Conservation (phyloP, 2,797 vertebrate genomes). For the Hafferia zeledoni region DNA sequence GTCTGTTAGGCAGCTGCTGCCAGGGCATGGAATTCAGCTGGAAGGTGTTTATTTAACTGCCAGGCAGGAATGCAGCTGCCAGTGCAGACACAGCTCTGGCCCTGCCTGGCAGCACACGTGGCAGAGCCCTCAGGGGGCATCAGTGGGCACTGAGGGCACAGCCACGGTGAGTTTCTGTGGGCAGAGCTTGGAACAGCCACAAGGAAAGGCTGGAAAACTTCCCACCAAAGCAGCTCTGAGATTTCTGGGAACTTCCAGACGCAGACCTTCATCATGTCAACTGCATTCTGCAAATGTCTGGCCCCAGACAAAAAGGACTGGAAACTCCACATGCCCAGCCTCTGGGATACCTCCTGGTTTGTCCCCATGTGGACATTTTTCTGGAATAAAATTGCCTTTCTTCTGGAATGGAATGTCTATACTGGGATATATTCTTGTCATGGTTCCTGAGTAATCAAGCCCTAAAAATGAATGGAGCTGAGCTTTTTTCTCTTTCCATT, state of each 20-base stretch:
- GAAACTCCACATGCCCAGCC: background rate
- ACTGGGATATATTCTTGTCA: conserved; percentile 43
- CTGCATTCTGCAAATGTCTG: conserved; percentile 37
- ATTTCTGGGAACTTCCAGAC: conserved; percentile 8
- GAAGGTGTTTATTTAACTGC: conserved; percentile 50
- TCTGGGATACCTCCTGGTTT: conserved; percentile 20
- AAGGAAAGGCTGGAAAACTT: background rate
- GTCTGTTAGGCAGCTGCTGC: conserved; percentile 26
- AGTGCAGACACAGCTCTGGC: background rate
- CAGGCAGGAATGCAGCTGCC: conserved; percentile 16
- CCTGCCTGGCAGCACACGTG: background rate
- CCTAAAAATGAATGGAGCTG: conserved; percentile 52
- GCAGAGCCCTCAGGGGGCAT: background rate
- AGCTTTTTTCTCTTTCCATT: conserved; percentile 56
- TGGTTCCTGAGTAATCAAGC: conserved; percentile 41
- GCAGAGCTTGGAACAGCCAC: background rate
- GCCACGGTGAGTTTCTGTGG: background rate
- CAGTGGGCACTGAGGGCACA: background rate
- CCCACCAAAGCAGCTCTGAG: background rate
- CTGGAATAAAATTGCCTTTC: conserved; percentile 25
- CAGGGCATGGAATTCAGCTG: conserved; percentile 35
- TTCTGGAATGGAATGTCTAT: conserved; percentile 45
- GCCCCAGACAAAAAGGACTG: background rate
- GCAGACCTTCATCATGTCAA: conserved; percentile 1
- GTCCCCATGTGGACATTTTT: conserved; percentile 5